Evolutionary conservation across 2,797 vertebrate species (phyloP).

Genomic region (Enteromius trimaculatus): DNA sequence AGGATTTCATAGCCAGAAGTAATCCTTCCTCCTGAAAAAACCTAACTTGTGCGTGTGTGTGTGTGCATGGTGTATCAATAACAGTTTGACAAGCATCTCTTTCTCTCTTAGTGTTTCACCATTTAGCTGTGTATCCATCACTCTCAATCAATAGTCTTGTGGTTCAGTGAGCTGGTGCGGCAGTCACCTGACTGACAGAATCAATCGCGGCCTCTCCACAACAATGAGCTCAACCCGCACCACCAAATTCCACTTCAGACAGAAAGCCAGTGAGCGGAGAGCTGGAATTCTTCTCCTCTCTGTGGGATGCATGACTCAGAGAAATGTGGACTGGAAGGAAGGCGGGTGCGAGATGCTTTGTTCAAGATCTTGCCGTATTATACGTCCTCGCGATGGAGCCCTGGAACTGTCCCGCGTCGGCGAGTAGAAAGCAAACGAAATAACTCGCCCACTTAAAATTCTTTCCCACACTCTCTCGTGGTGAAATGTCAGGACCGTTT

Average conservation of each 20-base stretch:
- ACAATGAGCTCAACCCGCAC: slow-evolving; percentile 62
- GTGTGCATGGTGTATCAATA: slow-evolving; percentile 9
- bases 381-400: background rate
- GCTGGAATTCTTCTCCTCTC: slow-evolving; percentile 52
- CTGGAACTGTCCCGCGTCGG: background rate
- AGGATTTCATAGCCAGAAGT: background rate
- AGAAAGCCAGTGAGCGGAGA: slow-evolving; percentile 32
- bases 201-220: slow-evolving; percentile 65
- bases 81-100: slow-evolving; percentile 50
- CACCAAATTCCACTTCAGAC: slow-evolving; percentile 52
- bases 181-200: slow-evolving; percentile 73
- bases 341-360: slow-evolving; percentile 30
- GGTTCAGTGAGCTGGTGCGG: slow-evolving; percentile 65
- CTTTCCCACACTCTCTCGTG: slow-evolving; percentile 35
- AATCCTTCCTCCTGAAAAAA: slow-evolving; percentile 12
- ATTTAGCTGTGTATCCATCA: slow-evolving; percentile 48
- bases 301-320: slow-evolving; percentile 42
- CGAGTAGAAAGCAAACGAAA: slow-evolving; percentile 6
- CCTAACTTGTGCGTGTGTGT: background rate
- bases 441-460: slow-evolving; percentile 46
- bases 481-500: slow-evolving; percentile 42
- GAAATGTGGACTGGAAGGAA: slow-evolving; percentile 30
- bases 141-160: slow-evolving; percentile 50
- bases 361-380: slow-evolving; percentile 29
- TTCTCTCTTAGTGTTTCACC: slow-evolving; percentile 35